Conservation (phyloP, 2,113 vertebrate species). For the Tonatia bakeri region DNA sequence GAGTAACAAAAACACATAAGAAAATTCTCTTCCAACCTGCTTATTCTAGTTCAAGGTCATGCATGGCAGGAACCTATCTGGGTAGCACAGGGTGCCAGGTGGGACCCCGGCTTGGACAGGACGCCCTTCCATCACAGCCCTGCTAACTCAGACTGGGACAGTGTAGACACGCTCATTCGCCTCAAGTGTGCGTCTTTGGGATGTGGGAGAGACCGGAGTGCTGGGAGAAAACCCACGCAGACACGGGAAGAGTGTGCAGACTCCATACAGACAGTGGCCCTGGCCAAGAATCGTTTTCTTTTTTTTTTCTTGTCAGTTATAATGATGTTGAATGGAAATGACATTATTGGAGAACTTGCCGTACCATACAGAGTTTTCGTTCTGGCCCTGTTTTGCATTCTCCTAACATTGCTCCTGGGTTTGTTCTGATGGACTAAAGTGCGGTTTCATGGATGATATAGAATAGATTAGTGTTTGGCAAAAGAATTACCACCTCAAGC, state of each 20-base stretch:
- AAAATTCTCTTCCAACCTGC: background rate
- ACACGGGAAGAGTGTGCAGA: background rate
- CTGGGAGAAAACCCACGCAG: background rate
- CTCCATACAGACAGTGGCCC: background rate
- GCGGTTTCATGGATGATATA: background rate
- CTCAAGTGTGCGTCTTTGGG: background rate
- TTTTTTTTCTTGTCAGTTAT: background rate
- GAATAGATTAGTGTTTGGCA: conserved; percentile 45
- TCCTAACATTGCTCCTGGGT: background rate
- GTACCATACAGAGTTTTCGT: background rate
- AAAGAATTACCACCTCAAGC: conserved; percentile 46
- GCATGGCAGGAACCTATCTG: background rate
- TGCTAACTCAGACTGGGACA: background rate
- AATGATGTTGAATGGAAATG: background rate
- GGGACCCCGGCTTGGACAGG: background rate
- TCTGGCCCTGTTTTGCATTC: background rate
- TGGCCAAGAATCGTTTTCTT: background rate
- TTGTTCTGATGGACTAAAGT: background rate
- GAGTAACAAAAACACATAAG: background rate
- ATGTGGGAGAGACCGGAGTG: background rate
- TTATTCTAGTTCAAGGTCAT: background rate
- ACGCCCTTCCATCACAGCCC: background rate
- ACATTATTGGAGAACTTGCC: background rate
- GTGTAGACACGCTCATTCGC: no score
- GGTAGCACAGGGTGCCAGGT: background rate